Percentiles rank a stretch among this genome's conserved stretches.
Conservation (phyloP, 1,140 invertebrate species). For the Drosophila subpulchrella region DNA sequence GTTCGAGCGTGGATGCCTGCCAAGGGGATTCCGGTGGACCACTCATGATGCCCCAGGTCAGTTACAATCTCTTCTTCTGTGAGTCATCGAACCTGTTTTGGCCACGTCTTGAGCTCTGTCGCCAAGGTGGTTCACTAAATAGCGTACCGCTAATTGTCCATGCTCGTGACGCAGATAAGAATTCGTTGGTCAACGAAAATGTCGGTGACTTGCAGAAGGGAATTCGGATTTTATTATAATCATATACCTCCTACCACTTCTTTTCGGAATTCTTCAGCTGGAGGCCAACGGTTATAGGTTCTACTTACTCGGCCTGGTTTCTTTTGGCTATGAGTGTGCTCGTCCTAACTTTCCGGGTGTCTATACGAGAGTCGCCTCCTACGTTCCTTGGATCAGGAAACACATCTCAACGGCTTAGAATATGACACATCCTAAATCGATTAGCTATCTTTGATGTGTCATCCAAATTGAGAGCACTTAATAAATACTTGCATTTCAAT, state of each 20-base stretch:
- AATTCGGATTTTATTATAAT: background rate
- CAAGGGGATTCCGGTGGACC: conserved; percentile 94
- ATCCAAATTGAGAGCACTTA: conserved; percentile 2
- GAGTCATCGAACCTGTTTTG: conserved; percentile 63
- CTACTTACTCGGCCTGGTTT: conserved; percentile 87
- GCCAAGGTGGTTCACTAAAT: conserved; percentile 54
- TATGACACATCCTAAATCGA: conserved; percentile 2
- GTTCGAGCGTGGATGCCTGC: conserved; percentile 90
- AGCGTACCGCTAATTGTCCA: conserved; percentile 18
- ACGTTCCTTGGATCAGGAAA: conserved; percentile 74
- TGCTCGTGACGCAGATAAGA: conserved; percentile 21
- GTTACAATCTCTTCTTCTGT: conserved; percentile 35
- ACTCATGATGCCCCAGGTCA: conserved; percentile 87
- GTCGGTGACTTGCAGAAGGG: conserved; percentile 31
- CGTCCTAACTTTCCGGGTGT: conserved; percentile 89
- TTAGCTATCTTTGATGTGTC: conserved; percentile 10
- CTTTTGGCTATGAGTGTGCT: conserved; percentile 90
- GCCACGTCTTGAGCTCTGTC: conserved; percentile 19
- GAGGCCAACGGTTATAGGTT: conserved; percentile 73
- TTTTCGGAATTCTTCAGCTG: conserved; percentile 37
- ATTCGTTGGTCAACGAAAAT: conserved; percentile 27
- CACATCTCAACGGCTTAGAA: conserved; percentile 31
- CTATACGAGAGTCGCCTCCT: conserved; percentile 87
- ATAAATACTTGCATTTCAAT: background rate
- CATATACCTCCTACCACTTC: background rate